These are phyloP conservation scores for Brachypalpus laphriformis DNA, from an alignment of 2,888 invertebrate species.

Conservation along the genomic window DNA sequence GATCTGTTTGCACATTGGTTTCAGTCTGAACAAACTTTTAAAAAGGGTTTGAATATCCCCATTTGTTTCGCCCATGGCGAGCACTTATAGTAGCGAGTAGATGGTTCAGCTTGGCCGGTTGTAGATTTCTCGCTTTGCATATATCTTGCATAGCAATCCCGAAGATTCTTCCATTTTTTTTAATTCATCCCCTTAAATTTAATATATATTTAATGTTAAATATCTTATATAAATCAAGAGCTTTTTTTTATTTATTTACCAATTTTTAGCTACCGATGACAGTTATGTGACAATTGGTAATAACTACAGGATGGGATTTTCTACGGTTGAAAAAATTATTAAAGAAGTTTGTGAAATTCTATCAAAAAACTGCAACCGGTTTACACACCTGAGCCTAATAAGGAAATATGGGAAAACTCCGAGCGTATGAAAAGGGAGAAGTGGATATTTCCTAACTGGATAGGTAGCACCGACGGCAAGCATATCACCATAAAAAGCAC, in stretches of 20 bases:
- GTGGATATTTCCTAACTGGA: neutral
- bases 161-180: slow-evolving; percentile 48
- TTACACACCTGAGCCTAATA: neutral
- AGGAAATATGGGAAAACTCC: neutral
- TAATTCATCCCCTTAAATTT: slow-evolving; percentile 43
- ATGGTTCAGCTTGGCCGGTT: slow-evolving; percentile 13
- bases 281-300: too few relatives aligned
- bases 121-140: slow-evolving; percentile 12
- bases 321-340: too few relatives aligned
- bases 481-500: slow-evolving; percentile 1
- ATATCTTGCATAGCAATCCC: slow-evolving; percentile 50
- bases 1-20: neutral
- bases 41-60: too few relatives aligned
- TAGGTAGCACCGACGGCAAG: neutral
- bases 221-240: too few relatives aligned
- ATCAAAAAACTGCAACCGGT: too few relatives aligned
- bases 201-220: too few relatives aligned
- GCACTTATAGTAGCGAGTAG: slow-evolving; percentile 32
- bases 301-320: too few relatives aligned
- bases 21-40: slow-evolving; percentile 20
- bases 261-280: too few relatives aligned
- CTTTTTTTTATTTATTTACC: too few relatives aligned
- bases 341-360: too few relatives aligned
- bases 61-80: slow-evolving; percentile 56
- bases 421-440: neutral